Evolutionary conservation across 2,113 vertebrate genomes (phyloP).

Genomic region (Strix uralensis): DNA sequence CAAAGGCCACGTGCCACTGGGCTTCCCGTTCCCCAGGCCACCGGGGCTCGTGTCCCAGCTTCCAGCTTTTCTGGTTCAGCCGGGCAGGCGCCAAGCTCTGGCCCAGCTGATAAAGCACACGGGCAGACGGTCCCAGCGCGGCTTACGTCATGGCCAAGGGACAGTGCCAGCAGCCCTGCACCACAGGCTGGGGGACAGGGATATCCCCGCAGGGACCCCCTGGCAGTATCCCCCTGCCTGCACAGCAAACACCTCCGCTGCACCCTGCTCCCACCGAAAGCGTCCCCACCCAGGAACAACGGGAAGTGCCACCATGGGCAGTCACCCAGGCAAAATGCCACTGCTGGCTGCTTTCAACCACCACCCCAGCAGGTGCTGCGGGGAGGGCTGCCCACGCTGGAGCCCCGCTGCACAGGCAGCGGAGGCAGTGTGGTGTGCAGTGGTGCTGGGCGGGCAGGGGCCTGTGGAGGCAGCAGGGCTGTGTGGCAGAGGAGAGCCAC

Average conservation of each 20-base stretch:
- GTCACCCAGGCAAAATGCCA: accelerated
- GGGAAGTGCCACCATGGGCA: background rate
- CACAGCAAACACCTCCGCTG: background rate
- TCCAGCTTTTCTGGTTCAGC: background rate
- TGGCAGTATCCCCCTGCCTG: background rate
- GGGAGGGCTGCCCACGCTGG: accelerated
- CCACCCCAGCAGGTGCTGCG: accelerated
- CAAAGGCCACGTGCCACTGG: background rate
- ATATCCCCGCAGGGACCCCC: background rate
- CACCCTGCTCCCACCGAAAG: accelerated
- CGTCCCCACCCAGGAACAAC: accelerated
- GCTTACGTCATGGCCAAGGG: background rate
- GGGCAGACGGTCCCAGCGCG: accelerated
- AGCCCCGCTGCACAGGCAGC: background rate
- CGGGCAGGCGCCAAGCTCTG: background rate
- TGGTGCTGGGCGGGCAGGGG: accelerated
- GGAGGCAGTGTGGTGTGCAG: accelerated
- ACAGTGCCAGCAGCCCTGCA: background rate
- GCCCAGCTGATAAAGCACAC: background rate
- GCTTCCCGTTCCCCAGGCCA: background rate
- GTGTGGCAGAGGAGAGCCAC: background rate
- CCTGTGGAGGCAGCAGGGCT: background rate
- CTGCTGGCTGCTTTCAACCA: background rate
- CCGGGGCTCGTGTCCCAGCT: accelerated
- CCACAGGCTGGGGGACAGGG: background rate